phyloP scores from a whole-genome alignment of 2,113 vertebrate species.

The Meleagris gallopavo region DNA sequence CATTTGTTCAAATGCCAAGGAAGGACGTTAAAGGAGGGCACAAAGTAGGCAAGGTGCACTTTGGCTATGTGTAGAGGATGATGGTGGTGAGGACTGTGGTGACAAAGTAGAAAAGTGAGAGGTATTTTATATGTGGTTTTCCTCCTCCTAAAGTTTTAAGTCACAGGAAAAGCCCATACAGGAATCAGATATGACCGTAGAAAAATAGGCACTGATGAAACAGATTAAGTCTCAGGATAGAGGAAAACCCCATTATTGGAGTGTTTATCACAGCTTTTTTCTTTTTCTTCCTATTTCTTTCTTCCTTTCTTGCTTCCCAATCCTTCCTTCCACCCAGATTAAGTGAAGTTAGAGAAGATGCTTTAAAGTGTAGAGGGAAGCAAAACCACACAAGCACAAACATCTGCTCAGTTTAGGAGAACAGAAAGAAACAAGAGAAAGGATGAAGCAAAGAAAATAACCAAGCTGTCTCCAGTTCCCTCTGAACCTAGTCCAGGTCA shows the following conservation, averaged over 20 bases:
- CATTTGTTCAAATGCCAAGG: background rate
- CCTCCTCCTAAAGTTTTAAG: slow-evolving; percentile 21
- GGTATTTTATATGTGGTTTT: background rate
- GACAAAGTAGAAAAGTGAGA: slow-evolving; percentile 45
- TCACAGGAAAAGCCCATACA: slow-evolving; percentile 20
- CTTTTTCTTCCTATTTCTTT: background rate
- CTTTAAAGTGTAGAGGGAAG: background rate
- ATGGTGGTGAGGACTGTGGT: background rate
- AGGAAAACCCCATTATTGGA: slow-evolving; percentile 10
- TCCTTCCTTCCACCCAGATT: background rate
- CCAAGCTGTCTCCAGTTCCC: background rate
- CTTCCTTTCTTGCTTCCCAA: background rate
- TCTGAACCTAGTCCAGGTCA: background rate
- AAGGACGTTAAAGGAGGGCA: background rate
- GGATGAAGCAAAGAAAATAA: background rate
- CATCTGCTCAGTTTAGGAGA: background rate
- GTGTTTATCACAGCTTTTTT: background rate
- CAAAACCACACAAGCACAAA: background rate
- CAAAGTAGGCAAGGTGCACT: background rate
- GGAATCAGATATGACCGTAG: slow-evolving; percentile 15
- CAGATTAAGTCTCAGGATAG: background rate
- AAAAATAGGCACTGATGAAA: slow-evolving; percentile 22
- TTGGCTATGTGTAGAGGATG: background rate
- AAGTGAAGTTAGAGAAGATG: background rate
- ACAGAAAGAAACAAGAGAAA: background rate